phyloP scores from a whole-genome alignment of 2,113 vertebrate genomes.

The Seriola aureovittata region DNA sequence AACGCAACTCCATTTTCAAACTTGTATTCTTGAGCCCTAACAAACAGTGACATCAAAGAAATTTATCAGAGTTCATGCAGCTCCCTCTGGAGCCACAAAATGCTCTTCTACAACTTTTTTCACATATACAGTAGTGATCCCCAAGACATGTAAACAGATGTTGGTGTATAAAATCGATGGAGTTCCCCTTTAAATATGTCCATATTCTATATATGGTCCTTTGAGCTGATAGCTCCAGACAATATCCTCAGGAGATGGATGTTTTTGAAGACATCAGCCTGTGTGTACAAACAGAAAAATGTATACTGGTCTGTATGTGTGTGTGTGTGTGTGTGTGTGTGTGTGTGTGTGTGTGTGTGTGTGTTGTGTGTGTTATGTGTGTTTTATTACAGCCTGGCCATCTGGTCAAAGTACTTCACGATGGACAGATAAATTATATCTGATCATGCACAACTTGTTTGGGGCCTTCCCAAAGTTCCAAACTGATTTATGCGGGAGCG shows the following conservation, averaged over 20 bases:
- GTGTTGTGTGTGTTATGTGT: conserved; percentile 8
- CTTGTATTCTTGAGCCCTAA: neutral
- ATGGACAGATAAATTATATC: conserved; percentile 51
- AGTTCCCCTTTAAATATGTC: neutral
- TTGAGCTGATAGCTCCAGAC: neutral
- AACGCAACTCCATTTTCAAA: neutral
- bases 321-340: neutral
- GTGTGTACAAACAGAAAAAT: neutral
- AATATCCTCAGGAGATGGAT: neutral
- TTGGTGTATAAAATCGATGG: neutral
- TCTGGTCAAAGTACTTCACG: conserved; percentile 38
- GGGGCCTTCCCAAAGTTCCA: conserved; percentile 56
- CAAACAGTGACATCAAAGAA: neutral
- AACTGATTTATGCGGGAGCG: conserved; percentile 67
- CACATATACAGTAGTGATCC: neutral
- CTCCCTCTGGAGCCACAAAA: neutral
- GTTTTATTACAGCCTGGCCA: conserved; percentile 15
- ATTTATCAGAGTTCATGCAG: neutral
- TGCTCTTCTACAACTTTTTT: neutral
- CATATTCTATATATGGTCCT: neutral
- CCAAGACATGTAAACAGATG: neutral
- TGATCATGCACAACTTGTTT: conserved; percentile 52
- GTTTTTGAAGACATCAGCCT: neutral
- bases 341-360: conserved; percentile 7
- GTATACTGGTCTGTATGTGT: neutral